Evolutionary conservation across 1,140 invertebrate species (phyloP).

Genomic region (Drosophila albomicans): DNA sequence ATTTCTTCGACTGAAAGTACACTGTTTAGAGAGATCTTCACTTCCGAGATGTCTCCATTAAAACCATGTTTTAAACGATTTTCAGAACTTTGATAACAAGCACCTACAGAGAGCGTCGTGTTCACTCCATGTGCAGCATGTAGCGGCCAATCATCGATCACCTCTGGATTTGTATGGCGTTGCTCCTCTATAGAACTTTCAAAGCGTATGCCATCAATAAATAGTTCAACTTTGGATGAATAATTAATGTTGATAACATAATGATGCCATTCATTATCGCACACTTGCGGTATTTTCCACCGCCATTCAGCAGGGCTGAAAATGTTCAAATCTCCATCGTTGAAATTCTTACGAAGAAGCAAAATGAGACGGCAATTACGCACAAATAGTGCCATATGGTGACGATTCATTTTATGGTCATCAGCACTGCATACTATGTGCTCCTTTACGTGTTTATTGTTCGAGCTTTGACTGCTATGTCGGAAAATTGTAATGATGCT

Average conservation of each 20-base stretch:
- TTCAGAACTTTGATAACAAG: constrained; percentile 96
- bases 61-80: constrained; percentile 83
- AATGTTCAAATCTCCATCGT: constrained; percentile 96
- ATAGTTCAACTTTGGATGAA: constrained; percentile 94
- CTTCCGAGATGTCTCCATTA: constrained; percentile 81
- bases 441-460: constrained; percentile 96
- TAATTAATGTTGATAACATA: constrained; percentile 97
- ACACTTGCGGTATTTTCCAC: constrained; percentile 96
- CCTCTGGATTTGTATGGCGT: constrained; percentile 91
- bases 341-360: constrained; percentile 95
- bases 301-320: constrained; percentile 99
- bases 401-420: constrained; percentile 99
- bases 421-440: constrained; percentile 98
- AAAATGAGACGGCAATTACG: constrained; percentile 98
- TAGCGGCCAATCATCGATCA: constrained; percentile 99
- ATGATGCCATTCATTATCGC: constrained; percentile 99
- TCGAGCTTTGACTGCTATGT: constrained; percentile 76
- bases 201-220: constrained; percentile 94
- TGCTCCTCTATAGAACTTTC: constrained; percentile 89
- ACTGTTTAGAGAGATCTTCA: constrained; percentile 66
- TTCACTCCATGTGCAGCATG: constrained; percentile 97
- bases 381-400: constrained; percentile 98
- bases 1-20: constrained; percentile 70
- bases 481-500: constrained; percentile 95
- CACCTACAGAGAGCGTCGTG: constrained; percentile 97